Base-by-base conservation (phyloP, 2,113 vertebrate species). In the Anolis sagrei region DNA sequence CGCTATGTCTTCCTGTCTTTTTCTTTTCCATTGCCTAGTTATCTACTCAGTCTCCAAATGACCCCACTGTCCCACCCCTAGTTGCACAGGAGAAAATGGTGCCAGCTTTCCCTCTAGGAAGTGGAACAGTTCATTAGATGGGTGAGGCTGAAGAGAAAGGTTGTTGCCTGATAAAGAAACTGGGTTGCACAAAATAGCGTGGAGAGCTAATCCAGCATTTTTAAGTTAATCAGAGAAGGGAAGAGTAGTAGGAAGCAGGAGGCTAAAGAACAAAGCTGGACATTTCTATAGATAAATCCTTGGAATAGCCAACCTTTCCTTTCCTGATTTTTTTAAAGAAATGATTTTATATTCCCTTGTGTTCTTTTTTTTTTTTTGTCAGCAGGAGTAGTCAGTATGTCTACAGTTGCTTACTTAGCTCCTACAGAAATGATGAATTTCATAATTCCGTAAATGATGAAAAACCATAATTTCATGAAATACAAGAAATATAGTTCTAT, bases 61-160 rank as follows among this genome's bases (percentile, higher is more conserved):
- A 39, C 27, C 34, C 29, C 2, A 10, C 9, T 14, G 10, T 54
- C 10, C 51, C 18, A 64, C 21, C 62, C 62, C 62, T 64, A 6
- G 6, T 25, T 66, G 64, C 64, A 23, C 27, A 66, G 27, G 64
- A 66, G 27, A 66, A 66, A 66, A 27, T 25, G 21, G 72, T 25
- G 23, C 54, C n/a, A 18, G 16, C 14, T 64, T 78, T 85, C 54
- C 83, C 75, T 70, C 27, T 58, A 86, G 77, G 85, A 86, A 86
- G 54, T 66, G 51, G 69, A 86, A 74, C 14, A 70, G 49, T 79
- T 72, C 83, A 85, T 25, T 8, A 74, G n/a, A 66, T 49, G 21
- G 44, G n/a, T 80, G 70, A 74, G 36, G 36, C 25, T 66, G 32
- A 81, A 81, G 32, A 39, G 68, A n/a, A 36, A 75, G 39, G 48